Evolutionary conservation across 2,888 invertebrate species (phyloP).

Genomic region (Orthosia incerta): DNA sequence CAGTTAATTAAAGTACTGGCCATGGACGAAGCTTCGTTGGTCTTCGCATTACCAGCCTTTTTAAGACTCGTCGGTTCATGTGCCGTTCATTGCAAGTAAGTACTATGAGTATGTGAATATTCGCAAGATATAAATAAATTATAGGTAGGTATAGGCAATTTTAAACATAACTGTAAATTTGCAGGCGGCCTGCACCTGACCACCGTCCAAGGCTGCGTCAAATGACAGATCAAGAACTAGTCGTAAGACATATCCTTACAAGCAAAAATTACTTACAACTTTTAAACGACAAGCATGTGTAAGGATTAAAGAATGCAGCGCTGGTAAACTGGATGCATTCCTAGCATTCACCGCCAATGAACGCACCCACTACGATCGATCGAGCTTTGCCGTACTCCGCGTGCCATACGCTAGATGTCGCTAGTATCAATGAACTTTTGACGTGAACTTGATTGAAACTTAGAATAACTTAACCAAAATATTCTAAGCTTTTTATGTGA

Average conservation of each 20-base stretch:
- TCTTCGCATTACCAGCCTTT: conserved; percentile 81
- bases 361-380: conserved; percentile 81
- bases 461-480: conserved; percentile 89
- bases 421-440: conserved; percentile 87
- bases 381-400: conserved; percentile 83
- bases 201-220: conserved; percentile 68
- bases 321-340: conserved; percentile 77
- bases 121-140: conserved; percentile 20
- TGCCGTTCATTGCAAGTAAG: conserved; percentile 74
- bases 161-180: conserved; percentile 58
- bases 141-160: conserved; percentile 36
- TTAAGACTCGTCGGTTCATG: conserved; percentile 77
- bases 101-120: conserved; percentile 28
- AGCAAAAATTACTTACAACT: conserved; percentile 77
- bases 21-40: conserved; percentile 77
- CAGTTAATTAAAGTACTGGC: conserved; percentile 77
- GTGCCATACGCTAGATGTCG: conserved; percentile 85
- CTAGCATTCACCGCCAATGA: conserved; percentile 71
- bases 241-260: conserved; percentile 79
- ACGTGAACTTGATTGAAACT: conserved; percentile 90
- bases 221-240: conserved; percentile 78
- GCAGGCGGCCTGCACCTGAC: conserved; percentile 34
- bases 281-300: conserved; percentile 68
- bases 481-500: conserved; percentile 86
- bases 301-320: conserved; percentile 61